Percentiles rank a stretch among this genome's conserved stretches.
phyloP scores from a whole-genome alignment of 2,888 invertebrate species.

The Ectemnius continuus region DNA sequence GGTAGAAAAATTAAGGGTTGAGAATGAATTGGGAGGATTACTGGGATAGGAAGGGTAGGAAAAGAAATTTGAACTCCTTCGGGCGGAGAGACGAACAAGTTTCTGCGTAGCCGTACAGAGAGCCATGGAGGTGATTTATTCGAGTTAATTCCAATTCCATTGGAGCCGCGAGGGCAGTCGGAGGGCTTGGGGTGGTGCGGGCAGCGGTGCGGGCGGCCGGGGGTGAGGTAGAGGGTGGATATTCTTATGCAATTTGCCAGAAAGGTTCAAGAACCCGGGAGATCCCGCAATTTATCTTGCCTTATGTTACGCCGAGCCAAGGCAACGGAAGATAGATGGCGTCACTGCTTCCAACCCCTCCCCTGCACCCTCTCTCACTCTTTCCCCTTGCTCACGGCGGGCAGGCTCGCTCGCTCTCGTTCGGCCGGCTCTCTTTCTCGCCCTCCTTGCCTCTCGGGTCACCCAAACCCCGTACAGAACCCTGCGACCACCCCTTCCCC shows the following conservation, averaged over 20 bases:
- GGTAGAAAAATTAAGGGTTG: too few relatives aligned
- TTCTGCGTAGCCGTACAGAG: constrained; percentile 63
- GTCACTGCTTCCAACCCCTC: constrained; percentile 76
- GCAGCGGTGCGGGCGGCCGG: constrained; percentile 50
- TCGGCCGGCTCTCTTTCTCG: constrained; percentile 34
- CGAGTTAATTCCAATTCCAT: constrained; percentile 78
- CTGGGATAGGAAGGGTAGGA: constrained; percentile 44
- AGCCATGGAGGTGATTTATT: constrained; percentile 75
- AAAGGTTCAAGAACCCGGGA: constrained; percentile 79
- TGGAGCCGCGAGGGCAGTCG: constrained; percentile 73
- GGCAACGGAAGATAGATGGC: constrained; percentile 79
- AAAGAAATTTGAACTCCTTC: constrained; percentile 73
- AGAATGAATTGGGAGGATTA: too few relatives aligned
- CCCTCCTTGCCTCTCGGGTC: constrained; percentile 65
- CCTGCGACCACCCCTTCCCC: constrained; percentile 77
- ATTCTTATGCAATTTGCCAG: constrained; percentile 79
- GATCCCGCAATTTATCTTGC: constrained; percentile 79
- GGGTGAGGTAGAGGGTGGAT: constrained; percentile 69
- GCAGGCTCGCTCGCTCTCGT: constrained; percentile 21
- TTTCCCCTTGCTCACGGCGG: constrained; percentile 19
- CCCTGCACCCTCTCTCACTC: constrained; percentile 50
- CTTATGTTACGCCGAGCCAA: constrained; percentile 79
- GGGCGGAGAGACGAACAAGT: constrained; percentile 56
- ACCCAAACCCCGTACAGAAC: constrained; percentile 66
- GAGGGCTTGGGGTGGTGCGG: constrained; percentile 47